Base-by-base conservation (phyloP, 2,797 vertebrate species). In the Lophius americanus region DNA sequence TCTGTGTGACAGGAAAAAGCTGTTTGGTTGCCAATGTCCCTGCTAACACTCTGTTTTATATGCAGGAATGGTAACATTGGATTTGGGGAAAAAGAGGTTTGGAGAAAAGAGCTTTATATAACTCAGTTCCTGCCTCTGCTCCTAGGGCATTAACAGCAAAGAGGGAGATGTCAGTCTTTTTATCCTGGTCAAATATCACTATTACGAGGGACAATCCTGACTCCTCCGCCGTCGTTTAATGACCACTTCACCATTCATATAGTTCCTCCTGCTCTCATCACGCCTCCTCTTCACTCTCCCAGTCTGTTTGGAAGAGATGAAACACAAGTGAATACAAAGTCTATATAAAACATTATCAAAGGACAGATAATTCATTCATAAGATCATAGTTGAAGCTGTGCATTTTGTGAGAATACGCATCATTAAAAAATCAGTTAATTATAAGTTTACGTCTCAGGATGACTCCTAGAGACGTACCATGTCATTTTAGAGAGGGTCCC, bases 181-280 rank as follows among this genome's bases (percentile, higher is more conserved):
- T 70, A 42, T 72, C 58, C 69, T 56, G 71, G 67, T 81, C 44
- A 72, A 63, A 59, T 54, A 53, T 76, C 60, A 54, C 47, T 39
- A 51, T 55, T 76, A 81, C 41, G 70, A 91, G 2, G 63, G 53
- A 67, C 81, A 78, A 39, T 94, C 92, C 74, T 92, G 88, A 86
- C 93, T 94, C 68, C 76, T 86, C 63, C 91, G 81, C 7, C 84
- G 83, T 2, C 87, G 88, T 73, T 94, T 94, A 14, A 82, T 75
- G 76, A 83, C 70, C 69, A 86, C 42, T 36, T 87, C 90, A 11
- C 89, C 87, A 7, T 91, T 94, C 60, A 92, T 73, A 73, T 81
- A 60, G 47, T 66, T 79, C 67, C 72, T 78, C 41, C 9, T 4
- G 49, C 79, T 70, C 1, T 92, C 90, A 7, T 93, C 89, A 43